Base-by-base conservation (phyloP, 1,140 invertebrate species). In the Anoplolepis gracilipes region DNA sequence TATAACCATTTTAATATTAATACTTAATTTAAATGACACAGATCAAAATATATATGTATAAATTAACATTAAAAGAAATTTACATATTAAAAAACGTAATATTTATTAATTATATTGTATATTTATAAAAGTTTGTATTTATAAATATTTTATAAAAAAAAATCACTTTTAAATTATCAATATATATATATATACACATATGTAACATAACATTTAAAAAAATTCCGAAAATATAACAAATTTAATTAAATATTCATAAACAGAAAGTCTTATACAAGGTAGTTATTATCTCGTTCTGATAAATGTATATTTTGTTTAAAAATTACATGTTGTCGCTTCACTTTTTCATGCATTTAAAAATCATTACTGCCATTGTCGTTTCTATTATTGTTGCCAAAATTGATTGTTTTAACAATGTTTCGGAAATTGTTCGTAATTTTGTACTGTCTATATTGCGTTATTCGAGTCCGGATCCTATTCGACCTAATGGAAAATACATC, bases 401-500 rank as follows among this genome's bases (percentile, higher is more conserved):
- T 30, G 25, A 64, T 61, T 46, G 64, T 53, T 79, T 67, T 67
- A 79, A 67, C 76, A 70, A 70, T n/a, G 49, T 81, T 81, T 81
- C 55, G 53, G 39, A 36, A 81, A 81, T 81, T 57, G 65, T 55
- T 70, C 57, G 78, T 72, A 59, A 82, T 82, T 82, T 73, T 61
- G 25, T 5, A 28, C 78, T 10, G 55, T 19, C 78, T 61, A 22
- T 73, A 72, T 72, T n/a, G 67, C 67, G 67, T 73, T 82, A 61
- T 73, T 28, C 30, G n/a, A 10, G 8, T 28, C 28, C 33, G 33
- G 36, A 25, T n/a, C 36, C 65, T 73, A 73, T 59, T 73, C 53
- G 78, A 28, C 67, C 67, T 72, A 72, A 82, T 82, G 78, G 78
- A 73, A 82, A 82, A 82, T 82, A 25, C 67, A 62, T 46, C 36